Evolutionary conservation across 1,140 invertebrate species (phyloP).

Genomic region (Leptinotarsa undecemlineata): DNA sequence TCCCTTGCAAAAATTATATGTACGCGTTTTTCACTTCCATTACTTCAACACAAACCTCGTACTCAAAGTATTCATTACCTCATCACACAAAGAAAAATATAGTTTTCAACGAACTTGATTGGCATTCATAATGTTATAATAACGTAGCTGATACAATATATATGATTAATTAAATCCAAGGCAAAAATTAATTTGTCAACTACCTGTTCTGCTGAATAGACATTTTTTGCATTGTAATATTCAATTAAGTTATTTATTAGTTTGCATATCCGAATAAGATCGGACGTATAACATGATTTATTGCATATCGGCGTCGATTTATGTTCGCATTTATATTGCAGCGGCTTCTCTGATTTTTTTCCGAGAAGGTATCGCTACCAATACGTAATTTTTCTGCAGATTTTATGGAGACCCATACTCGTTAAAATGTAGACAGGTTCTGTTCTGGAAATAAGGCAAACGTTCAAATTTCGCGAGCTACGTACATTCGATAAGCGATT

Average conservation of each 20-base stretch:
- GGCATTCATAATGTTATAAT: conserved; percentile 11
- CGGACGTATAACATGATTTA: conserved; percentile 9
- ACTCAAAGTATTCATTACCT: too few species aligned
- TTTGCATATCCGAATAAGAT: conserved; percentile 8
- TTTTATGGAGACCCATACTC: neutral
- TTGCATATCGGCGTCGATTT: conserved; percentile 1
- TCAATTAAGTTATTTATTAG: conserved; percentile 4
- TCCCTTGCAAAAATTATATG: too few species aligned
- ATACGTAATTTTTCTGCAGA: neutral
- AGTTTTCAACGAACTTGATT: conserved; percentile 1
- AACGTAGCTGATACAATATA: neutral
- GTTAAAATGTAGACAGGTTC: neutral
- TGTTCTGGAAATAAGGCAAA: too few species aligned
- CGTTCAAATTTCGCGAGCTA: too few species aligned
- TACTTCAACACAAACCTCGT: too few species aligned
- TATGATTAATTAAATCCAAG: conserved; percentile 17
- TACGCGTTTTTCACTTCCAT: too few species aligned
- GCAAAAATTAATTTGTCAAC: conserved; percentile 23
- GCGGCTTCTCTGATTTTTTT: too few species aligned
- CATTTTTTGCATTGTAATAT: conserved; percentile 9
- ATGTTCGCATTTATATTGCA: too few species aligned
- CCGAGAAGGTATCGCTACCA: neutral
- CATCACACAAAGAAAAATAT: too few species aligned
- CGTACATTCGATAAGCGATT: too few species aligned
- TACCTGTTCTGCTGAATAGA: conserved; percentile 1